Evolutionary conservation across 2,113 vertebrate genomes (phyloP), one percentile per base, ranked within the genome.

Genomic region (Planiliza haematocheilus): DNA sequence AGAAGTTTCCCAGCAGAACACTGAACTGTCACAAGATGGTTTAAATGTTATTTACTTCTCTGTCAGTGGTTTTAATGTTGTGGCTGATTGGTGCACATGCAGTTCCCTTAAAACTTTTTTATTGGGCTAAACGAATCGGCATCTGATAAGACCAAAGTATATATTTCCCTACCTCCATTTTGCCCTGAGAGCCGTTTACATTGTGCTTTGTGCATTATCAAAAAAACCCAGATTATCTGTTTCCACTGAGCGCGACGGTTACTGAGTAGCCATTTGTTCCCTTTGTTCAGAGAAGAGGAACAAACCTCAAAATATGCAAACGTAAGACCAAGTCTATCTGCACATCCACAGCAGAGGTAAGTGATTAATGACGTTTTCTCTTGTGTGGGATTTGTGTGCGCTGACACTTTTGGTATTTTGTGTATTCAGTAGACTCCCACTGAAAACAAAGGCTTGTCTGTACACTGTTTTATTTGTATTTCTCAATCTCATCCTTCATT

Each of bases 381-480:
- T 55, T 51, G 55, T 61, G 37, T 58, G 61, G 41, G 36, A 51
- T 61, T 55, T 73, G 48, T 34, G 17, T 41, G 20, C 39, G 45
- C 43, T n/a, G 36, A 30, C 34, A 8, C 37, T 39, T n/a, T 34
- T 34, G 48, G 59, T 67, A 76, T 42, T 76, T 68, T 53, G 30
- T 67, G 24, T 24, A 21, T 53, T 59, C 43, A 64, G 36, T 42
- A 37, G 30, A 43, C 1, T 0, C 7, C 13, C 10, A 57, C 48
- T n/a, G 34, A 46, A 45, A 71, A 45, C 16, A 66, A 48, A 67
- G 39, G 48, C n/a, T 37, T 74, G 20, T 65, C 14, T 49, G 38
- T 63, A 11, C 39, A 58, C 37, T 73, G 68, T 30, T 18, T 70
- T 84, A 42, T 80, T 74, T 74, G 67, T 63, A 67, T 75, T 77